Conservation (phyloP, 2,888 invertebrate genomes). For the Mesorhabditis sp. region DNA sequence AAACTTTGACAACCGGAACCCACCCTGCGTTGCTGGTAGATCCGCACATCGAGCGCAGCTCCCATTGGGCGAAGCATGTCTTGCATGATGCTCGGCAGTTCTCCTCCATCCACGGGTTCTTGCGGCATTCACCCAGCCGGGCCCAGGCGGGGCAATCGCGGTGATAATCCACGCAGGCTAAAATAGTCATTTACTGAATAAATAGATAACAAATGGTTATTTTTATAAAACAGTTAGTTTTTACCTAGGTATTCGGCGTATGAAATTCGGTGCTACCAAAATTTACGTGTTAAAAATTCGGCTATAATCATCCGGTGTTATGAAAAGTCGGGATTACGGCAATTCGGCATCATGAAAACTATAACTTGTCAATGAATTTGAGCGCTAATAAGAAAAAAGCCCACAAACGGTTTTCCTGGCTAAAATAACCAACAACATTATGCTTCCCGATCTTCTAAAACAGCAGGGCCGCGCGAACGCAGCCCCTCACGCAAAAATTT, state of each 20-base stretch:
- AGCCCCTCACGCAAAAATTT: no score
- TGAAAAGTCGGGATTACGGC: no score
- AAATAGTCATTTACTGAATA: neutral
- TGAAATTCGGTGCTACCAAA: neutral
- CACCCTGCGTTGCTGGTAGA: neutral
- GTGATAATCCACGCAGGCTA: slow-evolving; percentile 45
- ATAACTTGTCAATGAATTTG: no score
- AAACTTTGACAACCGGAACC: neutral
- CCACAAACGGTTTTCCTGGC: no score
- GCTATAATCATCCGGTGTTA: no score
- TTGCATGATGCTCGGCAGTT: slow-evolving; percentile 41
- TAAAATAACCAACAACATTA: no score
- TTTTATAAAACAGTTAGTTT: neutral
- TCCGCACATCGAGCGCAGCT: slow-evolving; percentile 28
- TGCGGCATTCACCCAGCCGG: slow-evolving; percentile 42
- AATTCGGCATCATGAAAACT: no score
- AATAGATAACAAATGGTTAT: no score
- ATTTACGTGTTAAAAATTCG: neutral
- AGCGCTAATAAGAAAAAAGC: no score
- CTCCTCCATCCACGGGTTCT: slow-evolving; percentile 52
- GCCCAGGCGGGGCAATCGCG: slow-evolving; percentile 40
- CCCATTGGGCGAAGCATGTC: slow-evolving; percentile 30
- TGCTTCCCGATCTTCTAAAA: no score
- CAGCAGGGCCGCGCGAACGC: no score
- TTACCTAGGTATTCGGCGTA: neutral